These are phyloP conservation scores for Drosophila kurseongensis DNA, from an alignment of 1,140 invertebrate species.

Conservation along the genomic window DNA sequence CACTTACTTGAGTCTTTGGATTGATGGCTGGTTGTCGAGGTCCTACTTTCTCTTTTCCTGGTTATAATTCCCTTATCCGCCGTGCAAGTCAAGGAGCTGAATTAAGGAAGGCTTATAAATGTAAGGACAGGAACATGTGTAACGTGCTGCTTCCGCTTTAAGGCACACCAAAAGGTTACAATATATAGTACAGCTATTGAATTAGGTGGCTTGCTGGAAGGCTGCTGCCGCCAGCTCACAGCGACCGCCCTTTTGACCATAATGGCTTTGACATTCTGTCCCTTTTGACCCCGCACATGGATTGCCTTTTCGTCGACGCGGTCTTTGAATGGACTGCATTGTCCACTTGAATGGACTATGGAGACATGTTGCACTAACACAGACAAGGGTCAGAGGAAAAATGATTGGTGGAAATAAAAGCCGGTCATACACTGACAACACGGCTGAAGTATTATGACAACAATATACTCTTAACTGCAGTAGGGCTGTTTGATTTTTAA, in stretches of 20 bases:
- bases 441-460: constrained; percentile 71
- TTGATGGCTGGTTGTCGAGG: too few relatives aligned
- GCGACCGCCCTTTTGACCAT: constrained; percentile 50
- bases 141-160: constrained; percentile 31
- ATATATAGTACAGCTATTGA: constrained; percentile 51
- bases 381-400: background rate
- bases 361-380: constrained; percentile 25
- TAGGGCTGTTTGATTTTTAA: constrained; percentile 52
- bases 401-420: constrained; percentile 30
- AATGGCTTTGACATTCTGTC: constrained; percentile 59
- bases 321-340: constrained; percentile 50
- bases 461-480: constrained; percentile 50
- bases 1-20: too few relatives aligned
- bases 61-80: too few relatives aligned
- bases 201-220: constrained; percentile 24
- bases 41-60: too few relatives aligned
- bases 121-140: constrained; percentile 58
- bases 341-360: constrained; percentile 38
- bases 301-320: constrained; percentile 28
- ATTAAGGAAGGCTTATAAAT: constrained; percentile 65
- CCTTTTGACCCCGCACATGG: constrained; percentile 10
- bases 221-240: background rate
- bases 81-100: constrained; percentile 24
- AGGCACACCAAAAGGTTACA: constrained; percentile 50
- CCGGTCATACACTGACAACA: constrained; percentile 55